These are phyloP conservation scores for Nannobrachium achirus DNA, from an alignment of 2,113 vertebrate species.

Conservation along the genomic window DNA sequence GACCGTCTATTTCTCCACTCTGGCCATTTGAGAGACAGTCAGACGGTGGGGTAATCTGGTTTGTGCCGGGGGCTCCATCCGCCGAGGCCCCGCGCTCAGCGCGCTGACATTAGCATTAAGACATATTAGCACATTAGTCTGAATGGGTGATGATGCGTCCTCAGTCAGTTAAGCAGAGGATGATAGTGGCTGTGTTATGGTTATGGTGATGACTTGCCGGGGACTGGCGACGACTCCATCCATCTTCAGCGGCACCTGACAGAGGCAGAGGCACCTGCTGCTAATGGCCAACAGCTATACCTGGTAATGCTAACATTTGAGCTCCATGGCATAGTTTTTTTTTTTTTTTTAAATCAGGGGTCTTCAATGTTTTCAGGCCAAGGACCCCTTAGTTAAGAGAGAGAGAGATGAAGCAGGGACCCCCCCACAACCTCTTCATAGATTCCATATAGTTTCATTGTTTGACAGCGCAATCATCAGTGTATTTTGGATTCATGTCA, in stretches of 20 bases:
- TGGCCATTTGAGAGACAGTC: slow-evolving; percentile 66
- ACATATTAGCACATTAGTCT: slow-evolving; percentile 76
- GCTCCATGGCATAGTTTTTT: not conserved
- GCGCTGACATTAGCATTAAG: slow-evolving; percentile 69
- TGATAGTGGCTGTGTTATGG: slow-evolving; percentile 60
- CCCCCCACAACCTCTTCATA: too few species aligned
- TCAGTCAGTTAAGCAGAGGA: slow-evolving; percentile 68
- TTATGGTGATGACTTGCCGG: slow-evolving; percentile 70
- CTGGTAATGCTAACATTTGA: slow-evolving; percentile 15
- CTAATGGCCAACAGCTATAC: slow-evolving; percentile 30
- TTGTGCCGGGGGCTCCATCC: slow-evolving; percentile 68
- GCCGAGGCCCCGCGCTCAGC: slow-evolving; percentile 46
- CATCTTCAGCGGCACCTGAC: slow-evolving; percentile 58
- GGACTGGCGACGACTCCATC: slow-evolving; percentile 63
- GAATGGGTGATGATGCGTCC: slow-evolving; percentile 72
- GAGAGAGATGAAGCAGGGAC: too few species aligned
- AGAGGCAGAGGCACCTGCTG: slow-evolving; percentile 35
- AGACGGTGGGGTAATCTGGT: slow-evolving; percentile 70
- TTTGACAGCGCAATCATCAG: too few species aligned
- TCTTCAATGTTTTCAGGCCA: too few species aligned
- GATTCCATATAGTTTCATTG: too few species aligned
- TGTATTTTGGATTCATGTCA: too few species aligned
- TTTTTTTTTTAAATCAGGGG: too few species aligned
- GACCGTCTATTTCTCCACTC: slow-evolving; percentile 64
- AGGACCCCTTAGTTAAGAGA: too few species aligned